Conservation (phyloP, 2,888 invertebrate species). For the Plusia festucae region DNA sequence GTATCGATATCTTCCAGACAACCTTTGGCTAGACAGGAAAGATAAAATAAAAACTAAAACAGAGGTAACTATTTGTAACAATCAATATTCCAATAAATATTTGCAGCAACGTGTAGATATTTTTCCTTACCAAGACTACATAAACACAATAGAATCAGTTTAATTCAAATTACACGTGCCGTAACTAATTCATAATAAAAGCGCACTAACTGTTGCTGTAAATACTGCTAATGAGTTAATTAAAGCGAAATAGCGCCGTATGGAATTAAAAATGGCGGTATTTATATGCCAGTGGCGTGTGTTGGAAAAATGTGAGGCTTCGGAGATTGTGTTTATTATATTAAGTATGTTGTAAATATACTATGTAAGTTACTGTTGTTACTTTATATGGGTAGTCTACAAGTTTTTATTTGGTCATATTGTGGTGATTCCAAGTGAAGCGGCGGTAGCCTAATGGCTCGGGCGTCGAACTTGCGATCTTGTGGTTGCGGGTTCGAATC, state of each 20-base stretch:
- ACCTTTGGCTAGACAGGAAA: no score
- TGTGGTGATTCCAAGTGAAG: no score
- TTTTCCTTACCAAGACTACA: not conserved
- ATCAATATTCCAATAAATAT: not conserved
- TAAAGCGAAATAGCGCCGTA: conserved; percentile 47
- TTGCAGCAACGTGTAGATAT: no score
- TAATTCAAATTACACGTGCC: conserved; percentile 45
- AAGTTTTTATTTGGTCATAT: not conserved
- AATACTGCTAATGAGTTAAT: conserved; percentile 57
- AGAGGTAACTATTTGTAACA: no score
- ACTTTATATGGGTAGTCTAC: not conserved
- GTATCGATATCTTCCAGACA: no score
- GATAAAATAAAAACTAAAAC: no score
- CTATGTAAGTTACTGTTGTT: not conserved
- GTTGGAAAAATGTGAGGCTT: conserved; percentile 42
- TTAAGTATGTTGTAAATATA: not conserved
- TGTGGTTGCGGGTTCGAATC: no score
- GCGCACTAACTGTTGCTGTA: conserved; percentile 48
- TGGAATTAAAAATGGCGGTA: conserved; percentile 50
- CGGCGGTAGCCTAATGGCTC: no score
- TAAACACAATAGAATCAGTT: conserved; percentile 26
- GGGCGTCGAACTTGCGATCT: no score
- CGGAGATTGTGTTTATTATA: conserved; percentile 19
- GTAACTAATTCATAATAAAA: conserved; percentile 49
- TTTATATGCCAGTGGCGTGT: conserved; percentile 45